Evolutionary conservation across 2,113 vertebrate species (phyloP), one percentile per base, ranked within the genome.

Genomic region (Anhinga rufa): DNA sequence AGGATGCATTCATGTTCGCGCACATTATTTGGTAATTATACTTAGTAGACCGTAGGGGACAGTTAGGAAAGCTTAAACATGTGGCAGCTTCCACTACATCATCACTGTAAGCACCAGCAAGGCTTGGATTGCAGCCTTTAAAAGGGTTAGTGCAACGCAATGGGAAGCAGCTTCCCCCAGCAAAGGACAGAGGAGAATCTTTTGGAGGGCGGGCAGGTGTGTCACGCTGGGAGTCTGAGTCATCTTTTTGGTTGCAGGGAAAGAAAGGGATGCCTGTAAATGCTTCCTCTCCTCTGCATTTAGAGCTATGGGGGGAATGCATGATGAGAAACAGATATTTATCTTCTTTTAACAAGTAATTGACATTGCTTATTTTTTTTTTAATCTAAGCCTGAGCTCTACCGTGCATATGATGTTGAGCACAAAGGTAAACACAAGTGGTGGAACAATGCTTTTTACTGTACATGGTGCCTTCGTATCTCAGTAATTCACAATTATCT

Each of bases 161-260:
- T 2, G 74, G 52, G 49, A 19, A 65, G 74, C 64, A 42, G 65
- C 71, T 70, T 69, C 34, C 13, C 32, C 22, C 48, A 32, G 66
- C 15, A 9, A 32, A 46, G 71, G 12, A 24, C 49, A 44, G 44
- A 31, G 54, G 51, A 25, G 48, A 57, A 61, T 31, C 7, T 57
- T 40, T n/a, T 7, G 49, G 48, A 61, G 46, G 34, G 7, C 54
- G 26, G 49, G 38, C 48, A 36, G 54, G 31, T 2, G 29, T 28
- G 29, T 28, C 14, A 7, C 7, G 10, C 76, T 21, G 48, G 20
- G 17, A 44, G 31, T 12, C 81, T 0, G 4, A 24, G n/a, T 5
- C 0, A 0, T 4, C 58, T 36, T 6, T 24, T 1, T 5, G 40
- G 40, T 9, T 19, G 26, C 9, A 10, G 54, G 66, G 36, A 44